These are phyloP conservation scores for Seira musarum DNA, from an alignment of 2,888 invertebrate species.

Conservation along the genomic window DNA sequence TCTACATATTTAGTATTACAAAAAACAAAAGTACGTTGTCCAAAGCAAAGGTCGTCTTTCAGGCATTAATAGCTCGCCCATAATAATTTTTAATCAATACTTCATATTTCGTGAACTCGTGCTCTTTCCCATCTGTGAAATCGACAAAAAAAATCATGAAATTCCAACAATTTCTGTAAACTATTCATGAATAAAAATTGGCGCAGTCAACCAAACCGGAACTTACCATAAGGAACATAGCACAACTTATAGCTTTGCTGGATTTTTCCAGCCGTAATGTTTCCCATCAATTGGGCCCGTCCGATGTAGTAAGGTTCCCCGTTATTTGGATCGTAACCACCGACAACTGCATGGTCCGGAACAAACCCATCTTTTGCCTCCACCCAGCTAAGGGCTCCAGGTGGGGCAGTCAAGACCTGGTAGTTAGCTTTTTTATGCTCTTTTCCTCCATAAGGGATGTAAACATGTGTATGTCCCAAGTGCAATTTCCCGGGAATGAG, in stretches of 20 bases:
- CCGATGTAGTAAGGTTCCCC: constrained; percentile 60
- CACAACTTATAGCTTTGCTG: constrained; percentile 51
- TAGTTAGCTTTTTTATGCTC: constrained; percentile 46
- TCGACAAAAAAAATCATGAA: background rate
- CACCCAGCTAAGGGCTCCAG: constrained; percentile 60
- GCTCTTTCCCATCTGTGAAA: constrained; percentile 46
- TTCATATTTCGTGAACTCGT: constrained; percentile 53
- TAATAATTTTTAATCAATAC: constrained; percentile 57
- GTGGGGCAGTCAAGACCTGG: constrained; percentile 56
- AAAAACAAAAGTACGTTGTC: too few relatives aligned
- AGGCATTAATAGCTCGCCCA: constrained; percentile 57
- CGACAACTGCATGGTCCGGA: constrained; percentile 48
- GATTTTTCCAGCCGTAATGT: constrained; percentile 61
- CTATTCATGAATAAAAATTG: background rate
- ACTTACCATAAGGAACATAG: constrained; percentile 59
- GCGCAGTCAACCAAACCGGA: background rate
- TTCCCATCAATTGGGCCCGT: constrained; percentile 46
- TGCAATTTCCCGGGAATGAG: constrained; percentile 60
- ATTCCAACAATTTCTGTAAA: background rate
- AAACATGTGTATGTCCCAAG: constrained; percentile 44
- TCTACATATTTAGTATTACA: too few relatives aligned
- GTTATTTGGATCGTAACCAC: constrained; percentile 45
- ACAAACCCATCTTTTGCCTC: constrained; percentile 42
- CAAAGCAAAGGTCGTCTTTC: background rate
- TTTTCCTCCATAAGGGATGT: constrained; percentile 56